Evolutionary conservation across 2,888 invertebrate species (phyloP).

Genomic region (Tipula confusa): DNA sequence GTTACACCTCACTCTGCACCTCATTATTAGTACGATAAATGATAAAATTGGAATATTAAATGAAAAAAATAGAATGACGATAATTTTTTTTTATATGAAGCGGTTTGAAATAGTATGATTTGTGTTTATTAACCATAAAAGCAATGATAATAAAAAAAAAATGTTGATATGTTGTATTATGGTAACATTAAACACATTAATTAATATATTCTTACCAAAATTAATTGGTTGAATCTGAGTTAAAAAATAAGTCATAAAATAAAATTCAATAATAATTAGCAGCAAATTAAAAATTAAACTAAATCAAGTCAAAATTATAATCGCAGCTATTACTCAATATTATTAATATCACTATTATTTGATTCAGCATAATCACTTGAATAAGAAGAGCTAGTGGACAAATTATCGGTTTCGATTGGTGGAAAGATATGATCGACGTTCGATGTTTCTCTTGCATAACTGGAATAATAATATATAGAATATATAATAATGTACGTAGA

Average conservation of each 20-base stretch:
- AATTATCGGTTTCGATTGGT: constrained; percentile 48
- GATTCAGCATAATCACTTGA: constrained; percentile 41
- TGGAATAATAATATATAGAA: constrained; percentile 58
- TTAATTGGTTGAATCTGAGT: background rate
- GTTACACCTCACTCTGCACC: background rate
- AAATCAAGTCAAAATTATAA: background rate
- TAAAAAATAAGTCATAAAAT: background rate
- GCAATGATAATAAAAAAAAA: background rate
- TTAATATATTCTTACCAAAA: background rate
- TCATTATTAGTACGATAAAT: background rate
- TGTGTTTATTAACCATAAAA: background rate
- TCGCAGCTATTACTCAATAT: background rate
- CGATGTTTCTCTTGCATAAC: constrained; percentile 88
- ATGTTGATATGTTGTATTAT: no score
- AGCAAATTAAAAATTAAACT: background rate
- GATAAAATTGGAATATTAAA: background rate
- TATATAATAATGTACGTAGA: background rate
- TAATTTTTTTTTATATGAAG: background rate
- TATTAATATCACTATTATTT: constrained; percentile 37
- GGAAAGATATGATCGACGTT: constrained; percentile 92
- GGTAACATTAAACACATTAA: background rate
- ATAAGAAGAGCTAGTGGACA: background rate
- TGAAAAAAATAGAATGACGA: background rate
- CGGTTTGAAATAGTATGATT: background rate
- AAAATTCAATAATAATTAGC: constrained; percentile 7